phyloP scores from a whole-genome alignment of 2,113 vertebrate genomes.

The Scopus umbretta region DNA sequence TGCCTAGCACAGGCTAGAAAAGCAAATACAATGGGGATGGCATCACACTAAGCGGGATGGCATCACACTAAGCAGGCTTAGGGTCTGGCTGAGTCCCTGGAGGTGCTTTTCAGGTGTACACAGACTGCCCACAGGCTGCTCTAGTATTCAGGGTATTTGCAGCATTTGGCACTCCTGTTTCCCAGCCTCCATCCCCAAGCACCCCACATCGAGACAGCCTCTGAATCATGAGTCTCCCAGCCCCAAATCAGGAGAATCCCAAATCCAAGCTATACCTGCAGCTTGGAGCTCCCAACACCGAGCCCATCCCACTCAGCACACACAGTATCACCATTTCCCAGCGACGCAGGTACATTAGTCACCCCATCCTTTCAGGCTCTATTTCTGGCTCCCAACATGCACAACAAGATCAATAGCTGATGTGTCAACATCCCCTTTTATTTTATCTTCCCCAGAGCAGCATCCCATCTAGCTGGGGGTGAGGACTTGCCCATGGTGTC shows the following conservation, averaged over 20 bases:
- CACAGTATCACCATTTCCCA: neutral
- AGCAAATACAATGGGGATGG: fast-evolving
- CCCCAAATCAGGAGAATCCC: too few relatives aligned
- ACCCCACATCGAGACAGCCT: too few relatives aligned
- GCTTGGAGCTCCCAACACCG: fast-evolving
- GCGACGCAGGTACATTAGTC: neutral
- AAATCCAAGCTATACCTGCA: neutral
- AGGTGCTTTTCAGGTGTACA: neutral
- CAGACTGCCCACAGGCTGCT: neutral
- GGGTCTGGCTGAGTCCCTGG: neutral
- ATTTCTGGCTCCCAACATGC: neutral
- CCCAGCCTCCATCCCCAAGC: neutral
- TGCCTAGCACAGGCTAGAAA: neutral
- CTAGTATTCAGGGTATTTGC: fast-evolving
- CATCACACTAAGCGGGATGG: fast-evolving
- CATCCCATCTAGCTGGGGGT: neutral
- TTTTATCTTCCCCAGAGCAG: neutral
- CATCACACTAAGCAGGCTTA: fast-evolving
- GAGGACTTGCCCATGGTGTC: fast-evolving
- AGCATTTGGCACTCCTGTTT: neutral
- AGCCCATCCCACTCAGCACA: neutral
- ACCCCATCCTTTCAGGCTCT: neutral
- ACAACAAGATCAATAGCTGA: neutral
- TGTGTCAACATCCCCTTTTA: neutral
- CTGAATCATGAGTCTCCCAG: neutral